A percentile compares a stretch with the other conserved stretches of the same genome.
Conservation (phyloP, 2,113 vertebrate genomes). For the Hemibagrus wyckioides region DNA sequence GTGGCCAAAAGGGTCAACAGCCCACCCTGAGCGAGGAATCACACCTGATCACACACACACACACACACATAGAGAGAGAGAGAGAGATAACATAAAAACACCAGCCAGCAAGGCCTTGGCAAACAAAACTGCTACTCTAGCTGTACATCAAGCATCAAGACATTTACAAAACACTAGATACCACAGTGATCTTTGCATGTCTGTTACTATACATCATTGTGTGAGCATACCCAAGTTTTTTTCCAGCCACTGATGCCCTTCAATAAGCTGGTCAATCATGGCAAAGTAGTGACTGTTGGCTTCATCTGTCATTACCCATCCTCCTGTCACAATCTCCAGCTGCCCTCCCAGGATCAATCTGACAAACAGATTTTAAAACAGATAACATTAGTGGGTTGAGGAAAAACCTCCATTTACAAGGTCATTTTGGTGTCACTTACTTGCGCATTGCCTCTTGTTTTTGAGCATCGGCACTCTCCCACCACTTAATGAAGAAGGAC, state of each 20-base stretch:
- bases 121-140: neutral
- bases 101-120: neutral
- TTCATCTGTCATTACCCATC: conserved; percentile 98
- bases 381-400: conserved; percentile 53
- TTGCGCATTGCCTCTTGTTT: conserved; percentile 88
- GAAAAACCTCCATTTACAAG: conserved; percentile 50
- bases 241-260: conserved; percentile 98
- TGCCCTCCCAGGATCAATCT: conserved; percentile 82
- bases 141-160: neutral
- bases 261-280: conserved; percentile 96
- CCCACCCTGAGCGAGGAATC: conserved; percentile 87
- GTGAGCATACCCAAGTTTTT: conserved; percentile 83
- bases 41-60: conserved; percentile 71
- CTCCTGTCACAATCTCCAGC: conserved; percentile 93
- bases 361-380: conserved; percentile 55
- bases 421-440: conserved; percentile 65
- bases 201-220: neutral
- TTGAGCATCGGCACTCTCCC: conserved; percentile 86
- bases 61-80: neutral
- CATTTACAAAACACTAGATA: neutral
- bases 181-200: neutral
- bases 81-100: neutral
- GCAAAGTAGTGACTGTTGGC: conserved; percentile 95
- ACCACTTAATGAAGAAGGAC: conserved; percentile 96
- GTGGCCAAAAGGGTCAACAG: conserved; percentile 93